These are phyloP conservation scores for Sebastes schlegelii DNA, from an alignment of 2,113 vertebrate genomes.

Conservation along the genomic window DNA sequence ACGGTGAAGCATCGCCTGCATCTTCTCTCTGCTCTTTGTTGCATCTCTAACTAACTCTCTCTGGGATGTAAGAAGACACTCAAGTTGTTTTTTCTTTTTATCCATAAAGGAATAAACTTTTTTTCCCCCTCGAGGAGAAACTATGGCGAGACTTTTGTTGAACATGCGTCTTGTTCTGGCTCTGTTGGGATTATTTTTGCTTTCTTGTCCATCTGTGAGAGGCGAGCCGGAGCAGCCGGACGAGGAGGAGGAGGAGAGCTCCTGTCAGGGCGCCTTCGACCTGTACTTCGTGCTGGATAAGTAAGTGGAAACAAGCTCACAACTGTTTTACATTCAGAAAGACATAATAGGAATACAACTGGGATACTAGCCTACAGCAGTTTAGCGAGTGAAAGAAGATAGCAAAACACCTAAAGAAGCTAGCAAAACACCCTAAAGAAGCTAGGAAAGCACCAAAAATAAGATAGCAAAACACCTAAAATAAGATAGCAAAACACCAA, in stretches of 20 bases:
- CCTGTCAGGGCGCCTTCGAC: conserved; percentile 92
- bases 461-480: neutral
- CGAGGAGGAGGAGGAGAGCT: conserved; percentile 83
- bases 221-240: conserved; percentile 73
- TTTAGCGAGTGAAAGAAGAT: neutral
- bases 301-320: conserved; percentile 83
- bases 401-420: neutral
- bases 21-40: conserved; percentile 56
- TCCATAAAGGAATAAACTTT: conserved; percentile 49
- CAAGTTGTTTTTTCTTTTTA: neutral
- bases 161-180: conserved; percentile 65
- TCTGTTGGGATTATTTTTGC: conserved; percentile 80
- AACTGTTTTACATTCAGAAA: neutral
- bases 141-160: conserved; percentile 78
- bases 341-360: conserved; percentile 1
- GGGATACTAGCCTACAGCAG: too few relatives aligned
- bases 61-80: conserved; percentile 69
- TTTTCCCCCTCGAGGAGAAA: conserved; percentile 14
- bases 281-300: conserved; percentile 94
- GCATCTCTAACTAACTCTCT: conserved; percentile 38
- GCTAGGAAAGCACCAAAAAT: neutral
- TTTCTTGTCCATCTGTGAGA: conserved; percentile 52
- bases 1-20: conserved; percentile 44
- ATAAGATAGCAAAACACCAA: neutral
- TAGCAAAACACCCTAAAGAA: neutral